Percentiles rank a stretch among this genome's conserved stretches.
Conservation (phyloP, 2,797 vertebrate genomes). For the Phrynocephalus forsythii region DNA sequence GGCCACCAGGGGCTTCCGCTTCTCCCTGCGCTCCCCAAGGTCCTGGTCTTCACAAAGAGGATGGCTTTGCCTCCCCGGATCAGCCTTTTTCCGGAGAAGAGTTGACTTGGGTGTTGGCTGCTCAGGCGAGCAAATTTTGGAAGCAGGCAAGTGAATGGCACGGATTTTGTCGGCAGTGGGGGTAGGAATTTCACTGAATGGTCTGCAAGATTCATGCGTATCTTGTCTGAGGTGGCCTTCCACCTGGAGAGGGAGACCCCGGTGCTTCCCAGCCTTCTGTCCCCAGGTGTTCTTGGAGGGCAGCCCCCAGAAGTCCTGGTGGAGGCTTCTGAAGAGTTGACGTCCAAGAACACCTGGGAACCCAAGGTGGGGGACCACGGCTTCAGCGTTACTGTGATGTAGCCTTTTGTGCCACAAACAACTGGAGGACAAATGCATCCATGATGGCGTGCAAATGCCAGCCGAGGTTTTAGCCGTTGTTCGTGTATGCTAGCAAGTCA, state of each 20-base stretch:
- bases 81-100: constrained; percentile 39
- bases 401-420: neutral
- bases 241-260: no score
- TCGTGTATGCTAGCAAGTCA: no score
- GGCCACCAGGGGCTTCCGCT: neutral
- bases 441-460: neutral
- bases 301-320: no score
- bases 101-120: constrained; percentile 70
- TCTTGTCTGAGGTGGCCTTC: neutral
- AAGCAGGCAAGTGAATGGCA: constrained; percentile 76
- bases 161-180: neutral
- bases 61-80: neutral
- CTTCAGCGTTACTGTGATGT: neutral
- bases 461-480: no score
- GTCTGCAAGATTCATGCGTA: neutral
- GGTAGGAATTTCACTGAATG: no score
- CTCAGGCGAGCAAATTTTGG: constrained; percentile 77
- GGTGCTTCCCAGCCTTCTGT: no score
- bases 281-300: no score
- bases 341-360: no score
- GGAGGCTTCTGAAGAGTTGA: no score
- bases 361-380: neutral
- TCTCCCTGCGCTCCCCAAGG: rapidly evolving
- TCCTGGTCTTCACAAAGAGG: neutral
- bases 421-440: neutral